These are phyloP conservation scores for Hyperoplus immaculatus DNA, from an alignment of 2,797 vertebrate species.

Conservation along the genomic window DNA sequence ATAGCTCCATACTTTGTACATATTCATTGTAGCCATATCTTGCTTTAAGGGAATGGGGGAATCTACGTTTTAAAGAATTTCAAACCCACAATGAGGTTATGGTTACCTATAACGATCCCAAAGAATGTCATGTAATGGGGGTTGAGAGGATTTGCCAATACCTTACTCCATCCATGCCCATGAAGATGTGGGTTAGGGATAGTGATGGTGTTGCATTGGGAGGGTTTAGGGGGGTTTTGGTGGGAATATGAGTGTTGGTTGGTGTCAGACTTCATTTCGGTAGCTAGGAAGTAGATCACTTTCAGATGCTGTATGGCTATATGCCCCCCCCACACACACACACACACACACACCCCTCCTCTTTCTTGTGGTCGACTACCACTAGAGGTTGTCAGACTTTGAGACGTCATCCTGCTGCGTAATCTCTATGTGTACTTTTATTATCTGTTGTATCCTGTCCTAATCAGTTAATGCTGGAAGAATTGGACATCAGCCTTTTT, in stretches of 20 bases:
- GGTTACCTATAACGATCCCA: slow-evolving; percentile 56
- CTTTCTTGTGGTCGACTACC: slow-evolving; percentile 44
- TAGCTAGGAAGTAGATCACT: slow-evolving; percentile 52
- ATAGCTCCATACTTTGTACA: slow-evolving; percentile 16
- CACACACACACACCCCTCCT: too few species aligned
- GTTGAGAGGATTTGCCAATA: slow-evolving; percentile 30
- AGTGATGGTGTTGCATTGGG: slow-evolving; percentile 35
- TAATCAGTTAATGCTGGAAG: slow-evolving; percentile 35
- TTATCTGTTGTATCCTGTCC: slow-evolving; percentile 36
- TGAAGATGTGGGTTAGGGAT: slow-evolving; percentile 38
- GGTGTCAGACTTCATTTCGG: slow-evolving; percentile 41
- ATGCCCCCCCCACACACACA: neutral
- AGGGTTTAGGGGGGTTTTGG: slow-evolving; percentile 9
- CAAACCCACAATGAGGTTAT: slow-evolving; percentile 62
- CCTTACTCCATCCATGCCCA: slow-evolving; percentile 14
- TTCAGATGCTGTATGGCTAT: slow-evolving; percentile 60
- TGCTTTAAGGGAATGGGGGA: slow-evolving; percentile 16
- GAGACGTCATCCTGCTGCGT: slow-evolving; percentile 45
- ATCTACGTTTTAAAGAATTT: slow-evolving; percentile 49
- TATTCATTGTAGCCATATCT: slow-evolving; percentile 57
- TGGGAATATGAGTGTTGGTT: slow-evolving; percentile 28
- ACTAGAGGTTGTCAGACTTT: slow-evolving; percentile 51
- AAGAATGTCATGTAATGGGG: slow-evolving; percentile 46
- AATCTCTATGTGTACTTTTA: slow-evolving; percentile 44
- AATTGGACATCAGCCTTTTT: slow-evolving; percentile 13